Evolutionary conservation across 2,888 invertebrate species (phyloP).

Genomic region (Liopterus haemorrhoidalis): DNA sequence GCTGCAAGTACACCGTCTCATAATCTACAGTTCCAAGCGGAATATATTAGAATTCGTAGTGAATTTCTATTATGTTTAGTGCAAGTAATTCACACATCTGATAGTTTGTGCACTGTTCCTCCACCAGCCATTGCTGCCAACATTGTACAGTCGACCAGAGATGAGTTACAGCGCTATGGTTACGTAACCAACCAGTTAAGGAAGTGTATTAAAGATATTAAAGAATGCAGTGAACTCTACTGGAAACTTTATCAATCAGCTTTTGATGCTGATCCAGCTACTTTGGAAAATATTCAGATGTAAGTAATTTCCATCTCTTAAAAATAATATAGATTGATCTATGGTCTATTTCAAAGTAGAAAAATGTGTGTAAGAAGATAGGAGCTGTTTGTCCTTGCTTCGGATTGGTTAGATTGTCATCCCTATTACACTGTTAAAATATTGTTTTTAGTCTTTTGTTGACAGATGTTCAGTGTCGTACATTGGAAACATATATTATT

Average conservation of each 20-base stretch:
- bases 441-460: too few relatives aligned
- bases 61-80: conserved; percentile 64
- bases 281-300: conserved; percentile 67
- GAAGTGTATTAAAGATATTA: conserved; percentile 68
- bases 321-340: too few relatives aligned
- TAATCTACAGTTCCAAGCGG: conserved; percentile 65
- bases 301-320: conserved; percentile 45
- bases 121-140: conserved; percentile 87
- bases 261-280: conserved; percentile 78
- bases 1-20: conserved; percentile 62
- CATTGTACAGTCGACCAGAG: conserved; percentile 69
- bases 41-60: conserved; percentile 69
- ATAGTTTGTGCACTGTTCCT: conserved; percentile 78
- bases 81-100: conserved; percentile 64
- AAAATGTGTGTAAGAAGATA: too few relatives aligned
- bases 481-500: background rate
- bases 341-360: too few relatives aligned
- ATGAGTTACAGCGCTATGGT: conserved; percentile 72
- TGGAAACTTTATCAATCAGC: conserved; percentile 74
- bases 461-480: background rate
- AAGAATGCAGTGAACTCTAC: conserved; percentile 65
- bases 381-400: too few relatives aligned
- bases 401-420: too few relatives aligned
- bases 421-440: too few relatives aligned
- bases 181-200: conserved; percentile 72